Base-by-base conservation (phyloP, 1,140 invertebrate species). In the Drosophila burlai region DNA sequence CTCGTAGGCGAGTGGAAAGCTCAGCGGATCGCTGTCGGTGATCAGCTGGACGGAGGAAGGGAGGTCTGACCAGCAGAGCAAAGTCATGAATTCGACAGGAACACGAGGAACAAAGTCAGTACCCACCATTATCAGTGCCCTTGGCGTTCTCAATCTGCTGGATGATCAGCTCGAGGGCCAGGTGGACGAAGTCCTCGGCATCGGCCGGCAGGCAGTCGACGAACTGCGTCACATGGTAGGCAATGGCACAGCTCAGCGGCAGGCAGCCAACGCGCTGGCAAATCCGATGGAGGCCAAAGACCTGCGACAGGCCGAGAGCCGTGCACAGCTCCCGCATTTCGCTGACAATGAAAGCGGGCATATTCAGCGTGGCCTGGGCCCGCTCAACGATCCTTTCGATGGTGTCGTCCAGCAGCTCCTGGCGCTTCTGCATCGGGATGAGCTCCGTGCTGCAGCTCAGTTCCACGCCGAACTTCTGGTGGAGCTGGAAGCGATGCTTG, bases 1-100 rank as follows among this genome's bases (percentile, higher is more conserved):
- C 45, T 92, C 81, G 68, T 85, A 92, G 15, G 78, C 92, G 2
- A 93, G 50, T 0, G 83, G 84, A 62, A 91, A 92, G 50, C 81
- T 65, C 15, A 93, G 49, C 0, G 90, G 91, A 79, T 93, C 92
- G 42, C 45, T 68, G 18, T 91, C 86, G 21, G 64, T 80, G 0
- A 87, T 40, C 26, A 77, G 24, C 43, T 81, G 69, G 38, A 90
- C 46, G 5, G 81, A 76, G 0, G 82, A 82, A 5, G 71, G 59
- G 0, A 57, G 18, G 13, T 78, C 83, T 89, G 26, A 10, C 11
- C 8, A 16, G 31, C 3, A 18, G 18, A 31, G 7, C 11, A 2
- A 43, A 26, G 5, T 0, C 1, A 26, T 26, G 16, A 24, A 2
- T 1, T 21, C 4, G 31, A 13, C 5, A 8, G 7, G 9, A 34